Base-by-base conservation (phyloP, 2,113 vertebrate genomes). In the Heterotis niloticus region DNA sequence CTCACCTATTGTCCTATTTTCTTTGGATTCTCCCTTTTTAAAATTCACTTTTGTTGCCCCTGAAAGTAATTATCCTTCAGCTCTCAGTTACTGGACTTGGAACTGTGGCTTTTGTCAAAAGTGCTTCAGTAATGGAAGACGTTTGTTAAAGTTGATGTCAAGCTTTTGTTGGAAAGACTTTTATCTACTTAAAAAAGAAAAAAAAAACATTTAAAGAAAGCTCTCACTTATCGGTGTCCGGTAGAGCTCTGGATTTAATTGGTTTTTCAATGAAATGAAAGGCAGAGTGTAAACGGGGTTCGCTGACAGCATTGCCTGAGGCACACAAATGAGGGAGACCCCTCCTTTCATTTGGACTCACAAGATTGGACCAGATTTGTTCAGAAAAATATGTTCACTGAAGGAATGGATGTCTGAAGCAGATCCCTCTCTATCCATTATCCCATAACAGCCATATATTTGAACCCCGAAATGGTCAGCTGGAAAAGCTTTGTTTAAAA, bases 181-280 rank as follows among this genome's bases (percentile, higher is more conserved):
- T 70, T 80, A 80, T 80, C 79, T 80, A 16, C 20, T 7, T 44
- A 44, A 44, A 44, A 44, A 44, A 44, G 7, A 67, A 71, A 70
- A 68, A 69, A 56, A 70, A 68, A 69, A 56, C 64, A 68, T 56
- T 80, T 68, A 80, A 68, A 66, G 73, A 44, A 62, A 67, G 72
- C 10, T 51, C 71, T 64, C 26, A 75, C 52, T 80, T 80, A 76
- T 75, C 79, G 76, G 73, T 5, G 23, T 16, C 56, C 18, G 20
- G 66, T n/a, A 66, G 5, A n/a, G n/a, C 52, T 80, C 29, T 1
- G 70, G 56, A 54, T 80, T 80, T 80, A 80, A 80, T 80, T 80
- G 79, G 64, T 70, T 76, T 76, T 80, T 76, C 73, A 69, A 66
- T 44, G 28, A 69, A 80, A 76, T 76, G 73, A 80, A 69, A 80